Evolutionary conservation across 2,113 vertebrate species (phyloP).

Genomic region (Misgurnus anguillicaudatus): DNA sequence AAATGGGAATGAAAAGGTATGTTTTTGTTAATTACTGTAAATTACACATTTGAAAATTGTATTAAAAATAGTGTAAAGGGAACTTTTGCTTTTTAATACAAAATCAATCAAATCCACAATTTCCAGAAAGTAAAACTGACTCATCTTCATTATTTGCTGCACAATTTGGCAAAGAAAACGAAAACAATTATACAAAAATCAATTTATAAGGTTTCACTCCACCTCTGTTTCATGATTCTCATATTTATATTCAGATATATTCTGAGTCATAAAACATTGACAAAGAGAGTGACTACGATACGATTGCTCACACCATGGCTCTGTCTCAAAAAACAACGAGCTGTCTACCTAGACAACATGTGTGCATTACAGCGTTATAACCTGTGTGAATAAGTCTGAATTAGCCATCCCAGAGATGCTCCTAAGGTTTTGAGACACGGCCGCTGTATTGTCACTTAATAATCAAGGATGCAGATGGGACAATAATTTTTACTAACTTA

Average conservation of each 20-base stretch:
- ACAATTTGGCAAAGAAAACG: neutral
- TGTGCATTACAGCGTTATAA: neutral
- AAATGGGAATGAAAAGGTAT: too few species aligned
- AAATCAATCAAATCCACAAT: neutral
- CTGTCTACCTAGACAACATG: neutral
- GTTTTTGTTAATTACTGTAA: too few species aligned
- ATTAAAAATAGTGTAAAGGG: too few species aligned
- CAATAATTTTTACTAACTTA: neutral
- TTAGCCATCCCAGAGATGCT: neutral
- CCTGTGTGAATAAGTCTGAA: neutral
- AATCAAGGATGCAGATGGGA: conserved; percentile 2
- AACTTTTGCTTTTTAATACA: neutral
- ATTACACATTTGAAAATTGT: too few species aligned
- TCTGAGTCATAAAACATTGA: neutral
- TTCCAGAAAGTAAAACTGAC: conserved; percentile 15
- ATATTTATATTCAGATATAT: neutral
- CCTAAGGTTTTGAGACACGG: neutral
- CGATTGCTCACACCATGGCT: neutral
- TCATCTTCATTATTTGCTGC: neutral
- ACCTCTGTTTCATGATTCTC: neutral
- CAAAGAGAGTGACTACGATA: conserved; percentile 2
- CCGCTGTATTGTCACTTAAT: neutral
- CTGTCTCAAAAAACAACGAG: neutral
- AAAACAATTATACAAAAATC: neutral
- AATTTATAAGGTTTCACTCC: neutral